A percentile compares a stretch with the other conserved stretches of the same genome.
Evolutionary conservation across 2,888 invertebrate species (phyloP).

Genomic region (Tenthredo mesomela): DNA sequence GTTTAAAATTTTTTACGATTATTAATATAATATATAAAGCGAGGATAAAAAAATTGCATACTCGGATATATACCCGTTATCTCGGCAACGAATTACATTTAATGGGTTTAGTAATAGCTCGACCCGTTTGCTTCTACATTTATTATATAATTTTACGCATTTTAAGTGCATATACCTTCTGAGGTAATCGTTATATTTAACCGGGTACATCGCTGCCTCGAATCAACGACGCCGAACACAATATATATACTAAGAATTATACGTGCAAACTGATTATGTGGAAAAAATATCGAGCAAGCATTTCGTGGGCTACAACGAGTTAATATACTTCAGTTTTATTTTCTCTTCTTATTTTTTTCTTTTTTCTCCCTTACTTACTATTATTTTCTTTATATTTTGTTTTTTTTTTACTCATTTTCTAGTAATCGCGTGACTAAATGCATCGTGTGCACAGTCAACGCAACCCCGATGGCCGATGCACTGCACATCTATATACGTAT

Average conservation of each 20-base stretch:
- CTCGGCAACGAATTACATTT: constrained; percentile 34
- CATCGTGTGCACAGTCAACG: not conserved
- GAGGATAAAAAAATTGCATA: constrained; percentile 3
- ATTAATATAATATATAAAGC: not conserved
- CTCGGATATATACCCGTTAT: constrained; percentile 6
- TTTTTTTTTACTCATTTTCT: not conserved
- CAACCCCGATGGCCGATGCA: not conserved
- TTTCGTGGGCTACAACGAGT: constrained; percentile 19
- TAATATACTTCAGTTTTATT: not conserved
- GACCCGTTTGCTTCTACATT: constrained; percentile 35
- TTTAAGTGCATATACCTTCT: constrained; percentile 22
- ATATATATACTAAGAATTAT: constrained; percentile 23
- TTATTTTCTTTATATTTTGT: not conserved
- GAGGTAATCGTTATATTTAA: constrained; percentile 24
- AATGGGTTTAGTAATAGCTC: constrained; percentile 14
- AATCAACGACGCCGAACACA: constrained; percentile 6
- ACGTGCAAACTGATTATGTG: constrained; percentile 29
- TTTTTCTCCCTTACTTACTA: not conserved
- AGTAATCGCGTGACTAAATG: constrained; percentile 22
- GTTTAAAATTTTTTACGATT: constrained; percentile 17
- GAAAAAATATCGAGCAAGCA: constrained; percentile 32
- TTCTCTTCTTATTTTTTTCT: not conserved
- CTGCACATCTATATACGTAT: not conserved
- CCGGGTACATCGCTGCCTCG: not conserved
- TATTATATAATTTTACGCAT: constrained; percentile 44